Base-by-base conservation (phyloP, 2,797 vertebrate species). In the Thripadectes ignobilis region DNA sequence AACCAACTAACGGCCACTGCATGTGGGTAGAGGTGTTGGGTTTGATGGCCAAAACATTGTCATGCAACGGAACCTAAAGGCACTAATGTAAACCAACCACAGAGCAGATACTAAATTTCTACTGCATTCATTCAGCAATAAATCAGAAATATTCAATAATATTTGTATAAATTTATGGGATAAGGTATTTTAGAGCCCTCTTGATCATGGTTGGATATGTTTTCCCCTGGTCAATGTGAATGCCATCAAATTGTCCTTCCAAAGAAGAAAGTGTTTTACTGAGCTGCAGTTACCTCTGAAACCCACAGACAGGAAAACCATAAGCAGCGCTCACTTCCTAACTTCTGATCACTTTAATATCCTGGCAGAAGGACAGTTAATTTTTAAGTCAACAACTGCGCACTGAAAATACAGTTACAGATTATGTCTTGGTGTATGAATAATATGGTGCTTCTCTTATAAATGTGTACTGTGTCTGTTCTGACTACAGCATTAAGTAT, bases 401-500 rank as follows among this genome's bases (percentile, higher is more conserved):
- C 34, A 92, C n/a, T 69, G 72, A 87, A 89, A 91, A 91, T 24
- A 86, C 30, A 74, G 23, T 54, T 78, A 67, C 2, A 85, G 67
- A 95, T 74, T 19, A 82, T 74, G 61, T 90, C 79, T 86, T 88
- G 82, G 21, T 54, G 23, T 66, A 51, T 69, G 66, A 92, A 88
- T 52, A 72, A 62, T 13, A 71, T 8, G 38, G 41, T 71, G 41
- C 16, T 54, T 93, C 66, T 72, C 72, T 69, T 88, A 57, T 51
- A 52, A 95, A 95, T 59, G 72, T 23, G 74, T 36, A 55, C 24
- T 1, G 1, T 48, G 63, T 32, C 87, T 83, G 54, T 59, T 82
- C 88, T 85, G 77, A 94, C 59, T 88, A 59, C 71, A 79, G 48
- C 6, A 4, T 95, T 79, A 96, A 97, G 91, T 92, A 93, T 95